Evolutionary conservation across 2,797 vertebrate genomes (phyloP).

Genomic region (Acanthopagrus latus): DNA sequence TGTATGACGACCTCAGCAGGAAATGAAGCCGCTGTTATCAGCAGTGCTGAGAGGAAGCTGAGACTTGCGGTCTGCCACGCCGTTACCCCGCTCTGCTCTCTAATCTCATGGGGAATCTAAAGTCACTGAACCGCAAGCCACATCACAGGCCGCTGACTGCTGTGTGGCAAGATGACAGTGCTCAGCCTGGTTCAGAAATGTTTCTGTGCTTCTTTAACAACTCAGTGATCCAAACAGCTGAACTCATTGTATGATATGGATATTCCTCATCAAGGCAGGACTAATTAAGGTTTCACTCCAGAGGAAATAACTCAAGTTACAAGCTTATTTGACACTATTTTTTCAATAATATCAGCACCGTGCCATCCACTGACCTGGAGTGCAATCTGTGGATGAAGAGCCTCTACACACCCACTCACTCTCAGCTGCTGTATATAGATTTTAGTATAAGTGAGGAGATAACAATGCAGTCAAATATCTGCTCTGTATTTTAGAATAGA

Average conservation of each 20-base stretch:
- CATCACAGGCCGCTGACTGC: slow-evolving; percentile 21
- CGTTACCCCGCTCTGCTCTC: background rate
- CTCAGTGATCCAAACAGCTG: background rate
- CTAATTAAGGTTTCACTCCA: background rate
- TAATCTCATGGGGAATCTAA: slow-evolving; percentile 49
- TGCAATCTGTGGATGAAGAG: background rate
- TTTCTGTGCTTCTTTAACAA: background rate
- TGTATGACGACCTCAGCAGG: slow-evolving; percentile 32
- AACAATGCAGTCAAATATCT: background rate
- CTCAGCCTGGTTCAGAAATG: background rate
- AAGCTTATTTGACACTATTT: background rate
- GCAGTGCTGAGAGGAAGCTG: slow-evolving; percentile 38
- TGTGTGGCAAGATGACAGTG: background rate
- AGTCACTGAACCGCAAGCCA: slow-evolving; percentile 60
- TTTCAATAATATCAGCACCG: background rate
- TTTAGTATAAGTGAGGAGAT: background rate
- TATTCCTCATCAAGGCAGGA: background rate
- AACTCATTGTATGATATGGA: background rate
- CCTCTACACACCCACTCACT: background rate
- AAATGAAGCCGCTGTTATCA: slow-evolving; percentile 62
- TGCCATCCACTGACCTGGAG: background rate
- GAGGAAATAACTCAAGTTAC: background rate
- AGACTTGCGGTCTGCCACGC: slow-evolving; percentile 45
- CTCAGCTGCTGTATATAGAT: background rate
- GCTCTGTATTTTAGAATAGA: background rate